Base-by-base conservation (phyloP, 2,888 invertebrate species). In the Oligia fasciuncula region DNA sequence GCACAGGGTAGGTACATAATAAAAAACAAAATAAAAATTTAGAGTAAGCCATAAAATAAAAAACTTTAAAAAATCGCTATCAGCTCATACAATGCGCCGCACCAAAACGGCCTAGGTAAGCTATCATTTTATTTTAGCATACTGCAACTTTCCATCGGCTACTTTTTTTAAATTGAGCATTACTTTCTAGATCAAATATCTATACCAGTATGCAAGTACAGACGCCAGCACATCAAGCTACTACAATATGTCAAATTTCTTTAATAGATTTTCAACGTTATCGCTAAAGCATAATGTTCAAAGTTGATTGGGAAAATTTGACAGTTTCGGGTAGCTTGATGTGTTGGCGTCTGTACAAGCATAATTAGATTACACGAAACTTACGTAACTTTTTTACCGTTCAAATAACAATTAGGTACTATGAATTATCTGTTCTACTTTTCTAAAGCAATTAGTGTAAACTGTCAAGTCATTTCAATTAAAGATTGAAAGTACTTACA, bases 381-480 rank as follows among this genome's bases (percentile, higher is more conserved):
- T 84, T 82, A 71, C 68, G 46, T 82, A 76, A 79, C 9, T 3
- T 49, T 23, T 71, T 51, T 14, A 79, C n/a, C 54, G 23, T 67
- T 40, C 43, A 40, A 65, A 65, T 62, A 75, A 79, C 66, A 79
- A 72, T 84, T 73, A 35, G 35, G 4, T 35, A 85, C 83, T 81
- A 40, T 49, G 9, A 49, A 57, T 19, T 49, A 29, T 67, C 51
- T 13, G 51, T 77, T 67, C 23, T 60, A 51, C 17, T 65, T 73
- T 60, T 66, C 73, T 2, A 73, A 81, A 80, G 35, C 57, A 79
- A 79, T 80, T 66, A 60, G 2, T 60, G 84, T 77, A 80, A 74
- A 79, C 76, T 89, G 89, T 91, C 91, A 89, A 84, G 74, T 83
- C 79, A 73, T 85, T 88, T 87, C 80, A 89, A 91, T 89, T 87